Conservation (phyloP, 2,888 invertebrate genomes). For the Netelia inedita region DNA sequence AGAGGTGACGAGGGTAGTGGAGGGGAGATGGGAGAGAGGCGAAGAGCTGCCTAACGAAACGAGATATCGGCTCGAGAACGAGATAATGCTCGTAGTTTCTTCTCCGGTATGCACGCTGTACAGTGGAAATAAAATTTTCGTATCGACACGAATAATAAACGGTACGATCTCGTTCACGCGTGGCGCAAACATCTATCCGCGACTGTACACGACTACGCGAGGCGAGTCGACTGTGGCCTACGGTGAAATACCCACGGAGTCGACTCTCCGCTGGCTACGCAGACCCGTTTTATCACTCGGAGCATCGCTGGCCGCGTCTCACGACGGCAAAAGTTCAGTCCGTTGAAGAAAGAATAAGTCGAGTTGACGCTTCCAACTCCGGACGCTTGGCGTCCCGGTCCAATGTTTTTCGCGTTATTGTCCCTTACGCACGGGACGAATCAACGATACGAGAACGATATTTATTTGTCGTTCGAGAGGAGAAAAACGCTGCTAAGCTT, state of each 20-base stretch:
- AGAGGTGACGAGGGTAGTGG: too few relatives aligned
- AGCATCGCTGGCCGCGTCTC: slow-evolving; percentile 25
- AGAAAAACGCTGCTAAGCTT: slow-evolving; percentile 47
- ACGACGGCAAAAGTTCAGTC: slow-evolving; percentile 52
- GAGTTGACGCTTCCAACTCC: neutral
- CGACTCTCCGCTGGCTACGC: slow-evolving; percentile 55
- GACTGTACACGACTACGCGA: neutral
- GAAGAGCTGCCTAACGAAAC: too few relatives aligned
- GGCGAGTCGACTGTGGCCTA: slow-evolving; percentile 45
- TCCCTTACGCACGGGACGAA: neutral
- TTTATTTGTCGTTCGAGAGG: neutral
- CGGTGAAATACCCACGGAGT: slow-evolving; percentile 40
- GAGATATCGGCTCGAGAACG: slow-evolving; percentile 20
- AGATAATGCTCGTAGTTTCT: slow-evolving; percentile 1
- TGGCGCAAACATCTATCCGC: neutral
- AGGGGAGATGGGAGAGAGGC: too few relatives aligned
- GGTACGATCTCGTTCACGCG: neutral
- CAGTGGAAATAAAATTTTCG: too few relatives aligned
- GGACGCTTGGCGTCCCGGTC: neutral
- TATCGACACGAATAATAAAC: slow-evolving; percentile 2
- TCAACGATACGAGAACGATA: slow-evolving; percentile 3
- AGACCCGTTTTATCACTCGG: slow-evolving; percentile 68
- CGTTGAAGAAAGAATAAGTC: slow-evolving; percentile 9
- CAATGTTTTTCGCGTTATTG: slow-evolving; percentile 33
- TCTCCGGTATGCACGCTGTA: neutral